Evolutionary conservation across 2,888 invertebrate genomes (phyloP).

Genomic region (Eilema griseolum): DNA sequence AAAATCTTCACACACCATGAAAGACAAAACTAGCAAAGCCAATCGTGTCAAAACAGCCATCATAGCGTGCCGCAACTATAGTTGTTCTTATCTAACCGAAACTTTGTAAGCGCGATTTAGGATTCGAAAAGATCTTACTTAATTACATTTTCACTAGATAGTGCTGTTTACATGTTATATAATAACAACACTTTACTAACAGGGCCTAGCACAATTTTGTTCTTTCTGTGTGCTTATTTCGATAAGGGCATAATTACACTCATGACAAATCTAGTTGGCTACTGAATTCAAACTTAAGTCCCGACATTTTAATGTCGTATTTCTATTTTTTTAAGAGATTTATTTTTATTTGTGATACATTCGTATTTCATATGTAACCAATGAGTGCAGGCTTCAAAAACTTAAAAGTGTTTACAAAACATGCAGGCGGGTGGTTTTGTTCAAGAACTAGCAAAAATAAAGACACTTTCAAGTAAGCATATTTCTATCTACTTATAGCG

Average conservation of each 20-base stretch:
- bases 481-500: background rate
- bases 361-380: conserved; percentile 34
- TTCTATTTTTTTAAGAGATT: conserved; percentile 9
- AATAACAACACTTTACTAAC: background rate
- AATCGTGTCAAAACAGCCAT: too few relatives aligned
- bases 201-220: background rate
- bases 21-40: too few relatives aligned
- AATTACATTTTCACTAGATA: background rate
- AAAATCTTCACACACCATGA: too few relatives aligned
- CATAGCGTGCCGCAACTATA: too few relatives aligned
- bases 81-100: background rate
- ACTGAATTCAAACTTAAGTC: conserved; percentile 26
- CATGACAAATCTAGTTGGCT: conserved; percentile 49
- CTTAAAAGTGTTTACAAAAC: conserved; percentile 27
- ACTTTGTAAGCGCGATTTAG: background rate
- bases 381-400: conserved; percentile 49
- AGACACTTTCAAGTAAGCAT: conserved; percentile 51
- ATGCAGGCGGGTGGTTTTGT: conserved; percentile 34
- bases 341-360: conserved; percentile 25
- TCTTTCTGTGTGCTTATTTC: background rate
- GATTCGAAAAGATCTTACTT: background rate
- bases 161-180: background rate
- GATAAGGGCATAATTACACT: background rate
- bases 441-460: conserved; percentile 18
- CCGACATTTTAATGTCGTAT: background rate